phyloP scores from a whole-genome alignment of 2,888 invertebrate genomes.

The Andrena chrysosceles region DNA sequence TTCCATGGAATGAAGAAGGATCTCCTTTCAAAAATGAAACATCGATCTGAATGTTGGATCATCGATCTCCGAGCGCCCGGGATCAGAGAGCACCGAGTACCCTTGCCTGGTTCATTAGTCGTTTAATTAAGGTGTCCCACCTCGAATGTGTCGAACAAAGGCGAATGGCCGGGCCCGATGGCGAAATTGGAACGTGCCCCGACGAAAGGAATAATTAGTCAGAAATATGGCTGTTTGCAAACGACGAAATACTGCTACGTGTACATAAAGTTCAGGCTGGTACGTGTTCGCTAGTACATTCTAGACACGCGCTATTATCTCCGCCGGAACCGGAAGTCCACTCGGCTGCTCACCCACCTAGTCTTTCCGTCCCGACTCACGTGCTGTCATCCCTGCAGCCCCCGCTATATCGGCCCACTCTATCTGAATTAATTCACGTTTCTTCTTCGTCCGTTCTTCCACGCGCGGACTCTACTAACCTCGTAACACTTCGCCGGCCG shows the following conservation, averaged over 20 bases:
- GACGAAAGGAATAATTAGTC: conserved; percentile 40
- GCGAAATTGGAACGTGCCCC: conserved; percentile 13
- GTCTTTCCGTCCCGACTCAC: conserved; percentile 69
- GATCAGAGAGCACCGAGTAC: background rate
- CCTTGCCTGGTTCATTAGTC: background rate
- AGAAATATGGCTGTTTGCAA: conserved; percentile 55
- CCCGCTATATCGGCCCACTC: conserved; percentile 41
- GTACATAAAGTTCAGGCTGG: conserved; percentile 44
- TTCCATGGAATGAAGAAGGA: too few species aligned
- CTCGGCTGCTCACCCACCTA: conserved; percentile 84
- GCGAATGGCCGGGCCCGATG: too few species aligned
- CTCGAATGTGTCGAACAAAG: background rate
- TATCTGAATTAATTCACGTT: conserved; percentile 63
- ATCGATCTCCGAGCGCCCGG: background rate
- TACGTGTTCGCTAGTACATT: conserved; percentile 56
- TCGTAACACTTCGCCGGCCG: conserved; percentile 23
- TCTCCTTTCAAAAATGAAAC: too few species aligned
- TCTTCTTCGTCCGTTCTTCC: conserved; percentile 41
- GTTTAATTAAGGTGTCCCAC: conserved; percentile 7
- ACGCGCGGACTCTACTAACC: conserved; percentile 35
- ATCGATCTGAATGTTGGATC: too few species aligned
- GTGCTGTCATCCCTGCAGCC: conserved; percentile 54
- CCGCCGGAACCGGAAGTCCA: conserved; percentile 83
- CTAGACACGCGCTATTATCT: conserved; percentile 81
- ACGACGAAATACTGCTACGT: conserved; percentile 44